Percentiles rank a stretch among this genome's conserved stretches.
Evolutionary conservation across 2,888 invertebrate genomes (phyloP).

Genomic region (Quadroppia sp.): DNA sequence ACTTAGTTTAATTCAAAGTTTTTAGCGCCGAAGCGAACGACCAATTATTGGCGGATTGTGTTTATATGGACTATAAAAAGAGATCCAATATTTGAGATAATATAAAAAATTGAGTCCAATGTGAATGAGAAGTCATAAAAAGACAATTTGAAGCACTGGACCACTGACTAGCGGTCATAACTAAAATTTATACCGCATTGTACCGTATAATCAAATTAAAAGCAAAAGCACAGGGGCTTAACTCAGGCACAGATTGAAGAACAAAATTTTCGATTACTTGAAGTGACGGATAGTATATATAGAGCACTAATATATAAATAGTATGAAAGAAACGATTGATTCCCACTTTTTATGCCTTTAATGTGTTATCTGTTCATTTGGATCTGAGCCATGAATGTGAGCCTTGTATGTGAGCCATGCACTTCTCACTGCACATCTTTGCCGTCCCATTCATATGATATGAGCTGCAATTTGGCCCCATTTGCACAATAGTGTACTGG

Average conservation of each 20-base stretch:
- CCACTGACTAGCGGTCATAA: slow-evolving; percentile 22
- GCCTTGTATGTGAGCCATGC: not conserved
- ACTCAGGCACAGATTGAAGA: not conserved
- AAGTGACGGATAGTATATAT: not conserved
- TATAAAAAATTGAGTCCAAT: slow-evolving; percentile 4
- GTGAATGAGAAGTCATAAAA: slow-evolving; percentile 27
- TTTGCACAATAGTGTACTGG: slow-evolving; percentile 23
- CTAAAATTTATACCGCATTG: slow-evolving; percentile 30
- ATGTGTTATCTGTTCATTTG: slow-evolving; percentile 3
- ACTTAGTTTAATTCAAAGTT: not conserved
- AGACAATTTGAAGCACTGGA: not conserved
- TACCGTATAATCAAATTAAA: slow-evolving; percentile 30
- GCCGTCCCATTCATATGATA: slow-evolving; percentile 1
- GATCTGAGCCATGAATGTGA: not conserved
- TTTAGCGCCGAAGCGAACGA: not conserved
- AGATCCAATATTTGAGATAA: not conserved
- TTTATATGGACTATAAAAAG: slow-evolving; percentile 31
- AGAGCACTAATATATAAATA: not conserved
- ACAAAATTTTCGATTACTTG: slow-evolving; percentile 9
- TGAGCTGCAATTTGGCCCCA: slow-evolving; percentile 17
- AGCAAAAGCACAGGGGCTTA: not conserved
- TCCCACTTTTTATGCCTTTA: slow-evolving; percentile 27
- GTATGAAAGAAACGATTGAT: slow-evolving; percentile 20
- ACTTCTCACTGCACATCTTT: not conserved
- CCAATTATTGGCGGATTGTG: slow-evolving; percentile 18